A percentile compares a stretch with the other conserved stretches of the same genome.
Evolutionary conservation across 1,140 invertebrate species (phyloP).

Genomic region (Lepidotrigona ventralis): DNA sequence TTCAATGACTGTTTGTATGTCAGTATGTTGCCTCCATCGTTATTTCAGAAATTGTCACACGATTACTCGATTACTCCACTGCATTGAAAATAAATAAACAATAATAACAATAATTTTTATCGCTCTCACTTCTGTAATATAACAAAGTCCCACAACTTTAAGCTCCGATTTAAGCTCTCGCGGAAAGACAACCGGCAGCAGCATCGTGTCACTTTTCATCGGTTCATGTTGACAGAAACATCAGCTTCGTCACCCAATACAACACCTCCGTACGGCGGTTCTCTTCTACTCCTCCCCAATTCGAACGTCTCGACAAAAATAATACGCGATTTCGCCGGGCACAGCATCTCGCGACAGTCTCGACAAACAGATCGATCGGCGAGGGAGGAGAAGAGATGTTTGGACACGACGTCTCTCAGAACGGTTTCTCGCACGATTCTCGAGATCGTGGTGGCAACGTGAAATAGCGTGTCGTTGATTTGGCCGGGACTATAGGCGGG

Average conservation of each 20-base stretch:
- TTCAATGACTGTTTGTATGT: too few species aligned
- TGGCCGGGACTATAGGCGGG: conserved; percentile 10
- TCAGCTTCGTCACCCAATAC: not conserved
- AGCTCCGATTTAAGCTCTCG: too few species aligned
- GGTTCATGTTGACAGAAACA: not conserved
- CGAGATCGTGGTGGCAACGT: conserved; percentile 33
- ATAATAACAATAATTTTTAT: not conserved
- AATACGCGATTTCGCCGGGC: not conserved
- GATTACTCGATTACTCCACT: too few species aligned
- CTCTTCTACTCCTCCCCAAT: not conserved
- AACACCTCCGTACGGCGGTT: not conserved
- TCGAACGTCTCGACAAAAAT: not conserved
- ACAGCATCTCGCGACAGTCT: not conserved
- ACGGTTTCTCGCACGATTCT: conserved; percentile 32
- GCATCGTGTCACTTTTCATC: not conserved
- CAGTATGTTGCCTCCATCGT: too few species aligned
- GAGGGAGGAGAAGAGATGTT: not conserved
- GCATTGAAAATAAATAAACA: too few species aligned
- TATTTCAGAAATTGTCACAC: too few species aligned
- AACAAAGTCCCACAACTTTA: not conserved
- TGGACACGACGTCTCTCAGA: not conserved
- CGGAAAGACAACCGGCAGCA: not conserved
- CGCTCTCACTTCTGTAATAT: not conserved
- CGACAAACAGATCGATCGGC: conserved; percentile 5
- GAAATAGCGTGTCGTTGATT: conserved; percentile 45